A percentile compares a stretch with the other conserved stretches of the same genome.
Evolutionary conservation across 1,140 invertebrate genomes (phyloP).

Genomic region (Meloidogyne floridensis): DNA sequence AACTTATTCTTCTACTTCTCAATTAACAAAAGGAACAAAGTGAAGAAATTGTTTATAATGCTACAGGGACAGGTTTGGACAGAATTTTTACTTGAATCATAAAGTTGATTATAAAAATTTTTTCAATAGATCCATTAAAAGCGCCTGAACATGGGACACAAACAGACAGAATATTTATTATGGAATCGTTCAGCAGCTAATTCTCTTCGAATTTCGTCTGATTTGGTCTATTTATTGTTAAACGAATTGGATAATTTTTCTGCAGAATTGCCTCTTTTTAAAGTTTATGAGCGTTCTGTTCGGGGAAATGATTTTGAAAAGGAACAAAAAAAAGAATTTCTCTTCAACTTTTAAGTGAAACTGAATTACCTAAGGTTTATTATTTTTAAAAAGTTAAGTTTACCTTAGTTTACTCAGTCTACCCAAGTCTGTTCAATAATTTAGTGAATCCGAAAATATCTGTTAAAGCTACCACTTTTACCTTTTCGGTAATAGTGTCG

Average conservation of each 20-base stretch:
- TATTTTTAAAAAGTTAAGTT: no score
- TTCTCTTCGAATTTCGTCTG: background rate
- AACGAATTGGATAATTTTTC: constrained; percentile 10
- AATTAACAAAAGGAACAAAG: background rate
- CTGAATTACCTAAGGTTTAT: constrained; percentile 16
- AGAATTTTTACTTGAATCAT: no score
- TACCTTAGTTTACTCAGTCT: no score
- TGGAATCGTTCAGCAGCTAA: background rate
- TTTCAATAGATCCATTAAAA: constrained; percentile 19
- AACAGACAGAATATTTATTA: background rate
- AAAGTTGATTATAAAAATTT: no score
- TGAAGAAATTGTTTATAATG: background rate
- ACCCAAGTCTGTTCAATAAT: no score
- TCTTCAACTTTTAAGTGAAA: constrained; percentile 4
- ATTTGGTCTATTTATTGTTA: constrained; percentile 17
- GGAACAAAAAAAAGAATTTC: background rate
- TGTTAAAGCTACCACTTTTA: no score
- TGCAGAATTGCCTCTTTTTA: constrained; percentile 6
- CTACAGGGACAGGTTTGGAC: background rate
- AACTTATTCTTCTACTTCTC: background rate
- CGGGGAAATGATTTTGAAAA: background rate
- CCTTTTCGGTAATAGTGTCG: no score
- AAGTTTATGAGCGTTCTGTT: constrained; percentile 7
- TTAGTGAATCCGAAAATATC: no score
- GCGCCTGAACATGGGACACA: constrained; percentile 17